Conservation (phyloP, 2,888 invertebrate genomes). For the Campoplex capitator region DNA sequence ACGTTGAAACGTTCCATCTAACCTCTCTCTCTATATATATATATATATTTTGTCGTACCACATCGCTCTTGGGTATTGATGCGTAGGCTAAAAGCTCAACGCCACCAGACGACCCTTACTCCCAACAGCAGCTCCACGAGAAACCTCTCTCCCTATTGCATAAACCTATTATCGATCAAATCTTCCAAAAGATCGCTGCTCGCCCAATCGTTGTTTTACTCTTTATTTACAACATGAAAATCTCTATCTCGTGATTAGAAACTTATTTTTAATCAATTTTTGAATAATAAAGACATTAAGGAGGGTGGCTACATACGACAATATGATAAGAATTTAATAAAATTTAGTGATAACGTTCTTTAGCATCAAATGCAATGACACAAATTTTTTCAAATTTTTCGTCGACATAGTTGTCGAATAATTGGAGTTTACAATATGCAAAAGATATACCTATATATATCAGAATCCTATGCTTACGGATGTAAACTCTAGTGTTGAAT, state of each 20-base stretch:
- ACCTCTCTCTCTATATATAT: background rate
- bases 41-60: background rate
- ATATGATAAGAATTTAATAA: no score
- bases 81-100: slow-evolving; percentile 23
- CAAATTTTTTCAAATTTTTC: no score
- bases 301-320: no score
- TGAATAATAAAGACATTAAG: no score
- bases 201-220: background rate
- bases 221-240: background rate
- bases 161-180: background rate
- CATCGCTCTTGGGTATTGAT: slow-evolving; percentile 13
- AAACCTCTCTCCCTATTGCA: background rate
- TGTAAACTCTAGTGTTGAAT: no score
- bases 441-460: no score
- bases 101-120: background rate
- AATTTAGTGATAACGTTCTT: no score
- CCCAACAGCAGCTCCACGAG: background rate
- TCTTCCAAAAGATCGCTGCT: background rate
- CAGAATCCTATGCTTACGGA: no score
- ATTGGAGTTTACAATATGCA: no score
- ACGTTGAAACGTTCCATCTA: background rate
- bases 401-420: no score
- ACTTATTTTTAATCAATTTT: background rate
- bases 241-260: background rate
- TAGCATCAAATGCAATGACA: no score